Evolutionary conservation across 2,888 invertebrate species (phyloP).

Genomic region (Ptychoptera albimana): DNA sequence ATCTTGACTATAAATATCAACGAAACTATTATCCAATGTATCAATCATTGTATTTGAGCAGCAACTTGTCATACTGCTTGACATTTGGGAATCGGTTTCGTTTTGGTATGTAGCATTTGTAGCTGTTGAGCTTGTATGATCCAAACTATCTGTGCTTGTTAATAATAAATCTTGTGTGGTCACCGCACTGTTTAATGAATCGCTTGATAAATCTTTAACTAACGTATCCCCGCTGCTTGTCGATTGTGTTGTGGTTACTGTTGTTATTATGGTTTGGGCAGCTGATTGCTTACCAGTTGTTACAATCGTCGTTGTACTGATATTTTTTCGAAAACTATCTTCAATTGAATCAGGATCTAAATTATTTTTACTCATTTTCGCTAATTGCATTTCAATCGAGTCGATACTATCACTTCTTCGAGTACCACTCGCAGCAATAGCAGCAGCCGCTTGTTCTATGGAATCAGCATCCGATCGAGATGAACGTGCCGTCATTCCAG

Average conservation of each 20-base stretch:
- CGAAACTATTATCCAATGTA: slow-evolving; percentile 36
- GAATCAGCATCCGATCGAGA: slow-evolving; percentile 23
- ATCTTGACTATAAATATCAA: slow-evolving; percentile 8
- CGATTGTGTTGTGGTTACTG: slow-evolving; percentile 6
- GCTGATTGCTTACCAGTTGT: slow-evolving; percentile 7
- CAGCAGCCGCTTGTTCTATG: slow-evolving; percentile 17
- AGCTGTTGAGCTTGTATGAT: slow-evolving; percentile 62
- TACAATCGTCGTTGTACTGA: slow-evolving; percentile 16
- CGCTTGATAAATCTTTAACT: slow-evolving; percentile 25
- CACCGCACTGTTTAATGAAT: slow-evolving; percentile 17
- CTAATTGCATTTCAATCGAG: slow-evolving; percentile 22
- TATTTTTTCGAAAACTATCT: slow-evolving; percentile 13
- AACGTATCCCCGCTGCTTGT: slow-evolving; percentile 11
- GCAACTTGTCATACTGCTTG: slow-evolving; percentile 67
- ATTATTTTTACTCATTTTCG: slow-evolving; percentile 11
- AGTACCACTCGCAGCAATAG: slow-evolving; percentile 3
- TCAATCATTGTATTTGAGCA: slow-evolving; percentile 77
- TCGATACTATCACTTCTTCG: slow-evolving; percentile 26
- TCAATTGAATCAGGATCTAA: slow-evolving; percentile 15
- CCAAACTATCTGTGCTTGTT: slow-evolving; percentile 56
- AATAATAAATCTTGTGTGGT: slow-evolving; percentile 38
- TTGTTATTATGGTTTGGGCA: slow-evolving; percentile 7
- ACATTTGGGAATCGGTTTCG: slow-evolving; percentile 72
- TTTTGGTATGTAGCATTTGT: slow-evolving; percentile 73
- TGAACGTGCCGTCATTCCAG: slow-evolving; percentile 21